These are phyloP conservation scores for Tetraneura akinire DNA, from an alignment of 1,140 invertebrate species.

Conservation along the genomic window DNA sequence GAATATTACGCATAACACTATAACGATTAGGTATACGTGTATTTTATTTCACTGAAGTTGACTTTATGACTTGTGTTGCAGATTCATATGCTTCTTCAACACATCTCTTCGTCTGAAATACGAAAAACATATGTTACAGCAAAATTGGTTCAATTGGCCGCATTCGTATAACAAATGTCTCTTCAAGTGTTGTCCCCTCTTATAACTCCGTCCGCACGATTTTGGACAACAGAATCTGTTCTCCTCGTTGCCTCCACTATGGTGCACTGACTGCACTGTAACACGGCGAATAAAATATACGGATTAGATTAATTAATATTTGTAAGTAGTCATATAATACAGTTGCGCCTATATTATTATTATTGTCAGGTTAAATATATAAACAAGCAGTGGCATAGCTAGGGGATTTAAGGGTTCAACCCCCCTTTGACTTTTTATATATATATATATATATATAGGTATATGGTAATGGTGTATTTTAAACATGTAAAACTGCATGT, in stretches of 20 bases:
- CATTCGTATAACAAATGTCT: constrained; percentile 55
- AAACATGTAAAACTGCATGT: no score
- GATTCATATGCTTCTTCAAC: background rate
- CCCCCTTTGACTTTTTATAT: no score
- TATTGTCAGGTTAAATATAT: no score
- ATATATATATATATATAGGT: no score
- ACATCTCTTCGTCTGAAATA: constrained; percentile 56
- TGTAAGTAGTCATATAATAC: no score
- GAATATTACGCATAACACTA: no score
- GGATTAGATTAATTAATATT: no score
- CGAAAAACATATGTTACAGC: constrained; percentile 58
- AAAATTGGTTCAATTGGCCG: constrained; percentile 61
- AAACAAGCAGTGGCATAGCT: no score
- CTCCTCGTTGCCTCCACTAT: background rate
- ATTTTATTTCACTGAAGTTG: background rate
- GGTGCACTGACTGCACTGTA: background rate
- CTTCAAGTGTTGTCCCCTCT: constrained; percentile 53
- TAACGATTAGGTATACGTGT: background rate
- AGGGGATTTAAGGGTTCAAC: no score
- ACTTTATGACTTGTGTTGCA: no score
- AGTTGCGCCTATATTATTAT: no score
- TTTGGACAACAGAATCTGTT: constrained; percentile 41
- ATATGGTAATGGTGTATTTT: no score
- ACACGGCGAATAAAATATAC: background rate
- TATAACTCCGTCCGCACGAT: constrained; percentile 53